Conservation (phyloP, 1,140 invertebrate genomes). For the Zaprionus taronus region DNA sequence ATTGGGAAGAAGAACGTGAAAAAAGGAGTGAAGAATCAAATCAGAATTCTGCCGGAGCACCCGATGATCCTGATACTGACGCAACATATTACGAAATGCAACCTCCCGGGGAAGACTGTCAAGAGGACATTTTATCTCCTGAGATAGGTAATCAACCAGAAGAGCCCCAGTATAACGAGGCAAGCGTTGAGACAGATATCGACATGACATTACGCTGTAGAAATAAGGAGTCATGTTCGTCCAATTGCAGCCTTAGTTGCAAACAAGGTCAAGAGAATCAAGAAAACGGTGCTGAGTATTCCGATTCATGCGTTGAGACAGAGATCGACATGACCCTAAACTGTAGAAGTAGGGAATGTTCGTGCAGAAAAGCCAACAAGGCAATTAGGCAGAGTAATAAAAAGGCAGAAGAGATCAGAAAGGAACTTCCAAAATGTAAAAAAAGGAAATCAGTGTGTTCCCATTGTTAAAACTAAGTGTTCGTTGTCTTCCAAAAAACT, state of each 20-base stretch:
- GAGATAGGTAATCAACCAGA: background rate
- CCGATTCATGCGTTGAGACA: constrained; percentile 30
- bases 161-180: background rate
- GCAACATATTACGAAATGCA: too few species aligned
- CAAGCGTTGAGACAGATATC: background rate
- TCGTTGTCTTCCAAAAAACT: background rate
- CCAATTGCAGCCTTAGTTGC: background rate
- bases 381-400: background rate
- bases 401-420: background rate
- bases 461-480: background rate
- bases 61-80: too few species aligned
- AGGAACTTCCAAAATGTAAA: background rate
- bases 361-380: background rate
- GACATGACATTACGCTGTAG: background rate
- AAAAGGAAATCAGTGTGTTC: background rate
- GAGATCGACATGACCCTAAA: constrained; percentile 36
- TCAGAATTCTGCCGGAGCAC: too few species aligned
- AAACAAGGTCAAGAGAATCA: background rate
- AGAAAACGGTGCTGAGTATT: background rate
- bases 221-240: background rate
- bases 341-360: background rate
- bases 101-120: too few species aligned
- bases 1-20: too few species aligned
- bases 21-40: too few species aligned
- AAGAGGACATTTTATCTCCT: too few species aligned